Evolutionary conservation across 2,797 vertebrate species (phyloP).

Genomic region (Balearica regulorum): DNA sequence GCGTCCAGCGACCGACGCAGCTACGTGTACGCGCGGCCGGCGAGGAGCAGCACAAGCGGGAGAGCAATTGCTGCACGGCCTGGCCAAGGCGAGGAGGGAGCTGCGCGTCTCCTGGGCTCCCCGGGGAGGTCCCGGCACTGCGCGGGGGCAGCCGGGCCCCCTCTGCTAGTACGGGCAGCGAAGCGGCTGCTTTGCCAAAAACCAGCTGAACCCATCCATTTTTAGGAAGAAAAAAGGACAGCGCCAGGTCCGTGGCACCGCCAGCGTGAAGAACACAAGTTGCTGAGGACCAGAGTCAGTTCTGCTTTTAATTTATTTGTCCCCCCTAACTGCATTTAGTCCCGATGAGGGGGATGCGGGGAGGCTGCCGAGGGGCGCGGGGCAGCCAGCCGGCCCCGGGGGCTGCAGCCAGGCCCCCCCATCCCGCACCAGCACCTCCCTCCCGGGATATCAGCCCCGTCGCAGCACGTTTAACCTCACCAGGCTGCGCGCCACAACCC

Average conservation of each 20-base stretch:
- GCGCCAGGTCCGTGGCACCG: rapidly evolving
- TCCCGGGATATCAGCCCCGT: not conserved
- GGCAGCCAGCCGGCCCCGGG: not conserved
- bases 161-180: not conserved
- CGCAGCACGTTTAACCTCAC: rapidly evolving
- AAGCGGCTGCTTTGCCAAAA: not conserved
- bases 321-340: not conserved
- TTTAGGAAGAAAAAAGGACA: not conserved
- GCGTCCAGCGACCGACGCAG: not conserved
- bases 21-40: rapidly evolving
- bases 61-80: not conserved
- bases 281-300: not conserved
- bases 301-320: not conserved
- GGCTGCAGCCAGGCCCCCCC: not conserved
- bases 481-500: rapidly evolving
- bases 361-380: not conserved
- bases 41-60: rapidly evolving
- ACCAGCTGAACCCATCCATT: not conserved
- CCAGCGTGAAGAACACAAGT: rapidly evolving
- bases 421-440: not conserved
- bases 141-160: not conserved
- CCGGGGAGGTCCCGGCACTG: not conserved
- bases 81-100: not conserved
- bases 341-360: not conserved
- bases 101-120: not conserved